These are phyloP conservation scores for Anastrepha ludens DNA, from an alignment of 1,140 invertebrate genomes.

Conservation along the genomic window DNA sequence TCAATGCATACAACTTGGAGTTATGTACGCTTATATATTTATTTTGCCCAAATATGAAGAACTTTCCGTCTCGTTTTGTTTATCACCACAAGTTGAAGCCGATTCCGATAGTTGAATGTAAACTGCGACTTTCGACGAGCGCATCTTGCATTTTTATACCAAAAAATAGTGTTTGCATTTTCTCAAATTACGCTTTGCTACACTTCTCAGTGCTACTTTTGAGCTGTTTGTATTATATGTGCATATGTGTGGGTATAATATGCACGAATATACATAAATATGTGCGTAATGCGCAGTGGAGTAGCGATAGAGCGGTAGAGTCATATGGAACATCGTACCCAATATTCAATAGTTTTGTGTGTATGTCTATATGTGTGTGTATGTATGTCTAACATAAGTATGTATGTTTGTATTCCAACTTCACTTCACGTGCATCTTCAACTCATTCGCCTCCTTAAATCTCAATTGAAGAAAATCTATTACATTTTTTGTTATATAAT, in stretches of 20 bases:
- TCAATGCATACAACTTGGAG: neutral
- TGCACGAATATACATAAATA: neutral
- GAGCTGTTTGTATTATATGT: neutral
- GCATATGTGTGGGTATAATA: neutral
- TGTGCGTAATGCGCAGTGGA: neutral
- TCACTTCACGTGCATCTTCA: slow-evolving; percentile 10
- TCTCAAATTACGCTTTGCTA: slow-evolving; percentile 41
- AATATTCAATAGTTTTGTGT: neutral
- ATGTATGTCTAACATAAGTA: neutral
- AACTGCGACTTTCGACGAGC: slow-evolving; percentile 39
- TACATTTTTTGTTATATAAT: slow-evolving; percentile 33
- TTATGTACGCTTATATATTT: neutral
- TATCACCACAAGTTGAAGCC: slow-evolving; percentile 1
- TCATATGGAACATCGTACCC: neutral
- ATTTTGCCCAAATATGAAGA: slow-evolving; percentile 1
- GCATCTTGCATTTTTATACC: slow-evolving; percentile 54
- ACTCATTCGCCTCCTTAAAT: neutral
- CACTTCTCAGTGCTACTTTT: slow-evolving; percentile 41
- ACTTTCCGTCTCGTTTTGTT: neutral
- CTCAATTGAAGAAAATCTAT: slow-evolving; percentile 20
- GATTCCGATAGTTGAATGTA: slow-evolving; percentile 48
- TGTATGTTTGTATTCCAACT: neutral
- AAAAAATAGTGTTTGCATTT: slow-evolving; percentile 41
- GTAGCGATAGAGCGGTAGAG: neutral
- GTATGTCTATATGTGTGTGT: neutral